Base-by-base conservation (phyloP, 2,797 vertebrate species). In the Galago senegalensis region DNA sequence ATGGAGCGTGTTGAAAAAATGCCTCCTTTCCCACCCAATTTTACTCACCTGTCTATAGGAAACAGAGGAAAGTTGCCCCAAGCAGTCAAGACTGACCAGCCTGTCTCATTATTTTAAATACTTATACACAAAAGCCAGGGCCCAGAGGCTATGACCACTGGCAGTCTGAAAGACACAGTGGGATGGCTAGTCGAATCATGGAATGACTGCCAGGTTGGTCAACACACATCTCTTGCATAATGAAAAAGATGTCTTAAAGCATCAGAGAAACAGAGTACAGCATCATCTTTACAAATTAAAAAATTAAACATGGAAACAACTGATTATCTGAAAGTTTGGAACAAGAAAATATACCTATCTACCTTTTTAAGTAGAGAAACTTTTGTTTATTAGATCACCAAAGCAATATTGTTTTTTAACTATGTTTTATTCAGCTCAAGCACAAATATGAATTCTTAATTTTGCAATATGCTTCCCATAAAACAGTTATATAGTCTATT, bases 361-460 rank as follows among this genome's bases (percentile, higher is more conserved):
- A 43, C 10, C 31, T 67, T 73, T 70, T 73, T 70, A 83, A 80
- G 11, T 46, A 93, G 77, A 40, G 56, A 69, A 93, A 75, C 3
- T 61, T 88, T 89, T 72, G 23, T 76, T 79, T 76, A 46, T 86
- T 20, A 69, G 4, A 56, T 43, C 7, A 49, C 88, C 29, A 65
- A 81, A 92, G 56, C 5, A 40, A 70, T 69, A 43, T 40, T 92
- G n/a, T 87, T 95, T 81, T 82, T 14, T 53, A 93, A 49, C 61
- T 18, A 13, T 69, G 53, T 63, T 95, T 92, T n/a, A 49, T 37
- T 17, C 75, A 25, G 16, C 69, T 93, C 60, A 79, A 76, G 77
- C 49, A 96, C 76, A 96, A 93, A 61, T 29, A 46, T 63, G 77
- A 93, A 60, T 65, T 79, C 34, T 79, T 85, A 63, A 86, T 49